A percentile compares a stretch with the other conserved stretches of the same genome.
These are phyloP conservation scores for Caranx ignobilis DNA, from an alignment of 2,113 vertebrate species.

Conservation along the genomic window DNA sequence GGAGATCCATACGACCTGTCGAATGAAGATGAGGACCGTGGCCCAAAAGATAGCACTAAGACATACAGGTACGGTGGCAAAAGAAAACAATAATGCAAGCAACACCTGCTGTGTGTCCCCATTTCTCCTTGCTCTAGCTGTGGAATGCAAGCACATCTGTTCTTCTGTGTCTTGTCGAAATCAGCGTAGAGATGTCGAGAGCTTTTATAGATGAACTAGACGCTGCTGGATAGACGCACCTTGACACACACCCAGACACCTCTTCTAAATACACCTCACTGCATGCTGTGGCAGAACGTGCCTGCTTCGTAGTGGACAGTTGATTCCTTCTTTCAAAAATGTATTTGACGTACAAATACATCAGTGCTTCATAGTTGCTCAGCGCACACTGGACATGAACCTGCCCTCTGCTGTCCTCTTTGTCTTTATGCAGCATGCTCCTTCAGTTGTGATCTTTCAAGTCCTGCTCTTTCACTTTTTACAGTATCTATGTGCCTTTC, in stretches of 20 bases:
- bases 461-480: slow-evolving; percentile 53
- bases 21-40: slow-evolving; percentile 79
- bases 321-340: slow-evolving; percentile 36
- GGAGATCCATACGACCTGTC: slow-evolving; percentile 82
- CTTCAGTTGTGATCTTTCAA: slow-evolving; percentile 36
- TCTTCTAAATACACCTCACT: slow-evolving; percentile 49
- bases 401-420: slow-evolving; percentile 34
- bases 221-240: slow-evolving; percentile 37
- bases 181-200: slow-evolving; percentile 53
- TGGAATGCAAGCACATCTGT: slow-evolving; percentile 60
- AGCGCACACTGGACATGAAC: slow-evolving; percentile 55
- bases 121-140: slow-evolving; percentile 52
- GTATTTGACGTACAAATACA: slow-evolving; percentile 64
- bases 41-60: slow-evolving; percentile 81
- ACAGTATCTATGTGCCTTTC: slow-evolving; percentile 46
- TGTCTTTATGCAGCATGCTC: slow-evolving; percentile 57
- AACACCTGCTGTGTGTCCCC: slow-evolving; percentile 25
- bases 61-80: slow-evolving; percentile 82
- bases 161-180: slow-evolving; percentile 45
- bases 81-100: slow-evolving; percentile 2
- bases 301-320: slow-evolving; percentile 33
- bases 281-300: slow-evolving; percentile 69
- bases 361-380: slow-evolving; percentile 49
- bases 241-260: slow-evolving; percentile 47
- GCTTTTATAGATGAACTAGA: slow-evolving; percentile 55